These are phyloP conservation scores for Bellardia bayeri DNA, from an alignment of 2,888 invertebrate genomes.

Conservation along the genomic window DNA sequence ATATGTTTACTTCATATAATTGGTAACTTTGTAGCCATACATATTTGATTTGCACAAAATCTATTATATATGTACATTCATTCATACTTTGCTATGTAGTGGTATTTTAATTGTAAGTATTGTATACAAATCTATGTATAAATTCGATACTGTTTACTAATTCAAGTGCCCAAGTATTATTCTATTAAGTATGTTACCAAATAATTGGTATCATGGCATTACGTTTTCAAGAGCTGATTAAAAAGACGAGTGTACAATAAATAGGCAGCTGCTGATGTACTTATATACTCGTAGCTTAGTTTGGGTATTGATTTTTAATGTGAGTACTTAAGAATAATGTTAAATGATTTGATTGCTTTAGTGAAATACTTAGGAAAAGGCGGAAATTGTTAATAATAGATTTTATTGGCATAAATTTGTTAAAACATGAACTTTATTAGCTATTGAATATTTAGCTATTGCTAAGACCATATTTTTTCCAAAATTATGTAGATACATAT, in stretches of 20 bases:
- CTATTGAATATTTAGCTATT: no score
- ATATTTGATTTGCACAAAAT: background rate
- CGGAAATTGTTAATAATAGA: no score
- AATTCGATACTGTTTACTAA: background rate
- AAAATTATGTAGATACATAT: no score
- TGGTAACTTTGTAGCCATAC: background rate
- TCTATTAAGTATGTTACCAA: conserved; percentile 12
- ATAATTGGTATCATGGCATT: conserved; percentile 24
- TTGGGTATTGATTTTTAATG: no score
- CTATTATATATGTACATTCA: background rate
- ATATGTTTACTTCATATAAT: background rate
- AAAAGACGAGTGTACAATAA: background rate
- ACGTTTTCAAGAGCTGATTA: background rate
- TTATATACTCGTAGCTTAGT: no score
- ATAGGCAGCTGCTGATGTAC: background rate
- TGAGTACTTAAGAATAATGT: no score
- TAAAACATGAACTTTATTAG: no score
- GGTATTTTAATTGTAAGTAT: conserved; percentile 11
- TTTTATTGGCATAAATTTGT: no score
- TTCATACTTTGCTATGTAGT: background rate
- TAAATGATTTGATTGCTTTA: background rate
- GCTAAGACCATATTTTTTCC: no score
- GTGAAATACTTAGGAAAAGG: no score
- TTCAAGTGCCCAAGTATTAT: background rate
- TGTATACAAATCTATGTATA: background rate